These are phyloP conservation scores for Aphis gossypii DNA, from an alignment of 1,140 invertebrate species.

Conservation along the genomic window DNA sequence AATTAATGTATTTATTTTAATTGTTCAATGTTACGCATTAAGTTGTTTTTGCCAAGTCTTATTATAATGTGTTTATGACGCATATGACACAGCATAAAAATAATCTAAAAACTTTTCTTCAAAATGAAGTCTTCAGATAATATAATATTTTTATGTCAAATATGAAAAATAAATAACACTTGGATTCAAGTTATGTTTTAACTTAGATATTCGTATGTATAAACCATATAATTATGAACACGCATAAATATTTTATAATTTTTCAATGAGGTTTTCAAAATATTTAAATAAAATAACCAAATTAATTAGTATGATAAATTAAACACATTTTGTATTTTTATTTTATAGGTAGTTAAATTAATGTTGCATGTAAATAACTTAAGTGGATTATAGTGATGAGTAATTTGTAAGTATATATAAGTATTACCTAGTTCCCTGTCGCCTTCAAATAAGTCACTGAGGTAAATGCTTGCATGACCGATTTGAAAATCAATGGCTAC, in stretches of 20 bases:
- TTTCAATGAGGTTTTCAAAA: background rate
- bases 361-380: background rate
- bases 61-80: background rate
- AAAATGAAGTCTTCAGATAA: background rate
- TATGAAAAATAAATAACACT: background rate
- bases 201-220: background rate
- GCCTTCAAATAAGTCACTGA: conserved; percentile 62
- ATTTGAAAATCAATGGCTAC: conserved; percentile 64
- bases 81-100: background rate
- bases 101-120: background rate
- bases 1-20: background rate
- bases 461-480: conserved; percentile 60
- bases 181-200: background rate
- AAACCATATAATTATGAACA: background rate
- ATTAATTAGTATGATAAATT: background rate
- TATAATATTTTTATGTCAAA: background rate
- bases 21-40: background rate
- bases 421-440: conserved; percentile 61
- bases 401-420: too few relatives aligned
- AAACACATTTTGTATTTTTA: background rate
- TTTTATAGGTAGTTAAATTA: background rate
- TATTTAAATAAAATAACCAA: background rate
- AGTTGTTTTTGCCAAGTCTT: conserved; percentile 21
- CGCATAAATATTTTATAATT: background rate
- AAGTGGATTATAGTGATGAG: background rate